Base-by-base conservation (phyloP, 1,140 invertebrate species). In the Mylabris phalerata region DNA sequence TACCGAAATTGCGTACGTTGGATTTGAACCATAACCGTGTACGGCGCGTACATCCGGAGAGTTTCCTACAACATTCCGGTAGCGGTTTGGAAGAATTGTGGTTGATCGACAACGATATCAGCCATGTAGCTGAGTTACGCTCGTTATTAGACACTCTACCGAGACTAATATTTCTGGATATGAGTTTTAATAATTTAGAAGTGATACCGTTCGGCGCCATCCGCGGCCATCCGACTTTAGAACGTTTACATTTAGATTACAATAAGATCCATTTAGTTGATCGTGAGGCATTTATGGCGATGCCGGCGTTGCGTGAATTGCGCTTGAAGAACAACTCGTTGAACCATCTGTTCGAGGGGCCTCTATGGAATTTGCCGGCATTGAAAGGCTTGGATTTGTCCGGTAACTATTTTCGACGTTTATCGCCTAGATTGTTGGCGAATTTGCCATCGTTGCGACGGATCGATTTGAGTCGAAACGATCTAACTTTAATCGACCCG, bases 371-470 rank as follows among this genome's bases (percentile, higher is more conserved):
- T 76, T 74, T 92, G 9, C 89, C 89, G 1, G 81, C 84, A 5
- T 75, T 92, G 3, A 91, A 91, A 75, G 88, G 89, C 0, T 73
- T 95, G 45, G 90, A 93, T 76, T 72, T 93, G 27, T 86, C 88
- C 0, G 77, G 79, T 41, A 94, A 94, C 67, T 84, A 84, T 55
- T 87, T 92, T 57, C 78, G 81, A 45, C 79, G 80, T 2, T 64
- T 93, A 2, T 85, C 90, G 65, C 80, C 84, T 3, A 80, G 82
- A 42, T 72, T 92, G 10, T 72, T 94, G 13, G 79, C 78, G 1
- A 90, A 89, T 64, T 69, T 93, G 38, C 89, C 89, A 24, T 86
- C 84, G 2, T 73, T 95, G 40, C 73, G 87, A 55, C 80, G 85
- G 59, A 75, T 94, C 6, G 89, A 93, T 78, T 69, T 94, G 5